Conservation (phyloP, 30 jellyfish, hydroid and myxozoan genomes). For the Cassiopea andromeda region DNA sequence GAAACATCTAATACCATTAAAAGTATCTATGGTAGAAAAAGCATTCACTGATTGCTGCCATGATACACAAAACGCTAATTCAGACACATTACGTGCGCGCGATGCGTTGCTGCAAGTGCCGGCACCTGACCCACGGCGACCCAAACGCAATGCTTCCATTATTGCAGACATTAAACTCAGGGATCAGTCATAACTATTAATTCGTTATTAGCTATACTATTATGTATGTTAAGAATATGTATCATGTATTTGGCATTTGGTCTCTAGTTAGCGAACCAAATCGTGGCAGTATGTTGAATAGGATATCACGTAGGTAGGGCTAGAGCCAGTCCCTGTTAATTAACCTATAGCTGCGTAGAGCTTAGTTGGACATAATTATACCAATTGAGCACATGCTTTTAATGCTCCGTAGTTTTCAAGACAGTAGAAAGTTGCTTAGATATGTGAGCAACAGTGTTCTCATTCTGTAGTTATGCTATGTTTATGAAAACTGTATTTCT, state of each 20-base stretch:
- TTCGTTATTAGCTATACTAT: neutral
- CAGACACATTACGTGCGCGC: slow-evolving; percentile 9
- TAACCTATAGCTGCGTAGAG: neutral
- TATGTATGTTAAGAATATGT: neutral
- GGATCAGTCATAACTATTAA: neutral
- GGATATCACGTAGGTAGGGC: neutral
- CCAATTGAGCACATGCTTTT: neutral
- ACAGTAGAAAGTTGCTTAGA: neutral
- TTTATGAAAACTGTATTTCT: neutral
- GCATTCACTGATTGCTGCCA: slow-evolving; percentile 9
- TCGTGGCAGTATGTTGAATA: neutral
- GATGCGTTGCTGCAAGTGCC: neutral
- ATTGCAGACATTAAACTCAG: neutral
- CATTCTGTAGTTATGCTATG: neutral
- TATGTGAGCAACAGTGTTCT: neutral
- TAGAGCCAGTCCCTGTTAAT: neutral
- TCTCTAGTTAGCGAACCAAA: neutral
- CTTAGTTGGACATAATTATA: neutral
- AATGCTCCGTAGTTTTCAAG: neutral
- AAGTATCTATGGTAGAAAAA: neutral
- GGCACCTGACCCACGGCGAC: neutral
- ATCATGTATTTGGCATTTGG: neutral
- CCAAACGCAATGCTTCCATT: neutral
- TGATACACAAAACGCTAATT: neutral
- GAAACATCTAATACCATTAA: slow-evolving; percentile 13